Evolutionary conservation across 2,797 vertebrate genomes (phyloP), one percentile per base, ranked within the genome.

Genomic region (Dicrostonyx torquatus): DNA sequence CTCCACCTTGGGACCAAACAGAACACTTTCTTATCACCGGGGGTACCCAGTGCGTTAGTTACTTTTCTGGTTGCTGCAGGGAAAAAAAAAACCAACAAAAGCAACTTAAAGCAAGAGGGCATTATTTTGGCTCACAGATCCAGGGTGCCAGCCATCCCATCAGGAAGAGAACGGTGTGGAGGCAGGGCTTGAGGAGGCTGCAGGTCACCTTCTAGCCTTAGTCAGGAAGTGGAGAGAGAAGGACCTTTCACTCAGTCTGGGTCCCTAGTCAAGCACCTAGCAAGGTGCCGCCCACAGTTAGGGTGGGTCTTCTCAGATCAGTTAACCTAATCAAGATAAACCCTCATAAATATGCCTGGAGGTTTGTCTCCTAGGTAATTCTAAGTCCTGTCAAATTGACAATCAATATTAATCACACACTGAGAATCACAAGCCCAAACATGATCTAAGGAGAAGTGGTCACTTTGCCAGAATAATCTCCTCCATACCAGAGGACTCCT

Each of bases 391-490:
- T 77, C 73, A 77, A 29, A 45, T 50, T 29, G 43, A 18, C 1
- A 0, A 77, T 75, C 48, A 55, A 26, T 73, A 76, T 48, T 62
- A 76, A 62, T 17, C 22, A 18, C 58, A 70, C 22, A 1, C 43
- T 6, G 18, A 17, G 1, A 26, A 14, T 43, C 37, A 34, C 77
- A 90, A 90, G 89, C 77, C 86, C 68, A 29, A 40, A 88, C 82
- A n/a, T 5, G 85, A 90, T 15, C 72, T 13, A 72, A 70, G 43
- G 73, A 70, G 40, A 13, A 60, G 72, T 50, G 53, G 62, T 95
- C 77, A 82, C 62, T 92, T 89, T 64, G 85, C 68, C 93, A 95
- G 89, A 94, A 93, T 26, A 78, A 72, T 24, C n/a, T 53, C 90
- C 68, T 78, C 73, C 83, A 80, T 75, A 34, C 86, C 62, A 26